Percentiles rank a stretch among this genome's conserved stretches.
phyloP scores from a whole-genome alignment of 2,113 vertebrate species.

The Epinephelus moara region DNA sequence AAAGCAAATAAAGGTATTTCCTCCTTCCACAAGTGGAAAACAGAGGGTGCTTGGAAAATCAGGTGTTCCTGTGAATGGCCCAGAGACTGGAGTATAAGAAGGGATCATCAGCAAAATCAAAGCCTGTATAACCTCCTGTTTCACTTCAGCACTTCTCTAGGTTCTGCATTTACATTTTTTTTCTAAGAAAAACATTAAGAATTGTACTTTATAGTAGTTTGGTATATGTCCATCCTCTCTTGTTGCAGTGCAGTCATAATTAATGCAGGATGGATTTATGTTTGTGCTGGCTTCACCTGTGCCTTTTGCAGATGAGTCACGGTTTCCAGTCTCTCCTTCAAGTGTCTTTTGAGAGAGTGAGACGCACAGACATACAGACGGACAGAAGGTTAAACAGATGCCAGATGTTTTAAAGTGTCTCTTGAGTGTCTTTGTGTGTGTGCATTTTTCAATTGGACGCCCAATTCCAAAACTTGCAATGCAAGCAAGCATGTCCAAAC shows the following conservation, averaged over 20 bases:
- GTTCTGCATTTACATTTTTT: neutral
- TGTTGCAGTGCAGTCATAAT: neutral
- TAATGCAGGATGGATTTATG: neutral
- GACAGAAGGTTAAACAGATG: slow-evolving; percentile 27
- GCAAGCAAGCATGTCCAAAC: slow-evolving; percentile 77
- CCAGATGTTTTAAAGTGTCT: slow-evolving; percentile 37
- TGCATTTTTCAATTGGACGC: slow-evolving; percentile 60
- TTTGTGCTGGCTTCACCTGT: neutral
- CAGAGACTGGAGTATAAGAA: neutral
- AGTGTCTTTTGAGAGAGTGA: neutral
- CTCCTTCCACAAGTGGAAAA: neutral
- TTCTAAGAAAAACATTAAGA: neutral
- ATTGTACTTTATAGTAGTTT: neutral
- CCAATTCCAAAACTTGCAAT: slow-evolving; percentile 78
- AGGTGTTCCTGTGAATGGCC: neutral
- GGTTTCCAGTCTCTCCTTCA: slow-evolving; percentile 14
- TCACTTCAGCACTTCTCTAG: neutral
- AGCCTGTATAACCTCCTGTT: neutral
- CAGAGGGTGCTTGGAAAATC: neutral
- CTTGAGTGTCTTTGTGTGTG: slow-evolving; percentile 32
- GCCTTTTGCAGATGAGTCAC: neutral
- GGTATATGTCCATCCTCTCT: neutral
- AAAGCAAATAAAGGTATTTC: neutral
- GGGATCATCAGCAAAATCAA: slow-evolving; percentile 3
- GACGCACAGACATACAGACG: neutral